Base-by-base conservation (phyloP, 1,140 invertebrate genomes). In the Tenebrio molitor region DNA sequence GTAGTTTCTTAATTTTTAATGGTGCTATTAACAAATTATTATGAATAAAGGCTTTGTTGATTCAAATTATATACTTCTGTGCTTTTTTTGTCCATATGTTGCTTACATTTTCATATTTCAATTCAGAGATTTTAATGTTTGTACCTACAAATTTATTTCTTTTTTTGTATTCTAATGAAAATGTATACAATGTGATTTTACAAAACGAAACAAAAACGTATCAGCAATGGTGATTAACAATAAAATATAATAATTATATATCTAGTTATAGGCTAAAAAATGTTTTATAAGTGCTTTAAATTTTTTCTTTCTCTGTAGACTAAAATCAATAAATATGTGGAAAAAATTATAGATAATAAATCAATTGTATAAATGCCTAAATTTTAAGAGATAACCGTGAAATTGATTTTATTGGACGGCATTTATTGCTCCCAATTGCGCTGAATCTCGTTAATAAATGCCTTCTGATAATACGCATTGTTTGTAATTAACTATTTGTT, bases 171-270 rank as follows among this genome's bases (percentile, higher is more conserved):
- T 15, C n/a, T 23, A 62, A 63, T 42, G 62, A 68, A 42, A 74
- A 69, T 73, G 68, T 69, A 67, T 74, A 76, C 65, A 74, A 80
- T 82, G 79, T 81, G 81, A 82, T 82, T 79, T 77, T 72, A 76
- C 72, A 71, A 80, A 80, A 77, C 73, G 81, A 77, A 82, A 82
- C 81, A 74, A 76, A 82, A 80, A 82, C 81, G 81, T 82, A 82
- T 82, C 81, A 82, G 77, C 75, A 81, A 81, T 78, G 80, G 80
- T 82, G 80, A 82, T 81, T 81, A 80, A 81, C 74, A 76, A 77
- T 77, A 76, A 73, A 58, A 70, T 74, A 71, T 66, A 64, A 46
- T 41, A 2, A 12, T 50, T 46, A 71, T 65, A 62, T 68, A 71
- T 71, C 53, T 78, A 76, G 71, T 58, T 42, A 33, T 78, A 77